These are phyloP conservation scores for Carassius carassius DNA, from an alignment of 2,113 vertebrate genomes.

Conservation along the genomic window DNA sequence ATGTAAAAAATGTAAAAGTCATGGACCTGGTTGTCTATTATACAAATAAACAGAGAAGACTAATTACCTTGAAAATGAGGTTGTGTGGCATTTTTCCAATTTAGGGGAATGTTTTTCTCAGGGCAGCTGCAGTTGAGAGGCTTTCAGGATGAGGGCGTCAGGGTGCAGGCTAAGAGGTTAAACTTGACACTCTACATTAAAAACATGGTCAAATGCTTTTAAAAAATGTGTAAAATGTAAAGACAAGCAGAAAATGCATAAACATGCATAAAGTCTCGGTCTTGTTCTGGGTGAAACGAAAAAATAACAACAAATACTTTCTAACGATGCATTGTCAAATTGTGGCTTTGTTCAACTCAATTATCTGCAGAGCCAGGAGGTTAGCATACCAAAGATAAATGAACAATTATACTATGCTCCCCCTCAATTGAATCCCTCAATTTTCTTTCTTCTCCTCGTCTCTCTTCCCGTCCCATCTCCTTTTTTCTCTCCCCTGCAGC, in stretches of 20 bases:
- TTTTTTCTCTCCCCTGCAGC: constrained; percentile 10
- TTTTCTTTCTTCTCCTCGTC: not conserved
- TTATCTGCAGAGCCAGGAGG: constrained; percentile 12
- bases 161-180: too few species aligned
- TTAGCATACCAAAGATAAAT: constrained; percentile 4
- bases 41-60: constrained; percentile 63
- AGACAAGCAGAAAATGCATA: too few species aligned
- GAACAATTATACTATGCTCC: not conserved
- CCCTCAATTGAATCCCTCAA: not conserved
- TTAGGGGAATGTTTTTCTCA: constrained; percentile 36
- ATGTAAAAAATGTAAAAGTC: constrained; percentile 59
- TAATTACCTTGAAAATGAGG: constrained; percentile 53
- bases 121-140: too few species aligned
- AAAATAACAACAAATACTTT: not conserved
- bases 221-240: not conserved
- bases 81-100: constrained; percentile 59
- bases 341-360: not conserved
- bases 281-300: not conserved
- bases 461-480: not conserved
- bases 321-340: not conserved
- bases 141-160: too few species aligned
- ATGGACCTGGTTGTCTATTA: constrained; percentile 56
- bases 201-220: too few species aligned
- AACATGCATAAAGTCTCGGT: not conserved
- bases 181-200: too few species aligned